A percentile compares a stretch with the other conserved stretches of the same genome.
phyloP scores from a whole-genome alignment of 1,140 invertebrate species.

The Wiebesia pumilae region DNA sequence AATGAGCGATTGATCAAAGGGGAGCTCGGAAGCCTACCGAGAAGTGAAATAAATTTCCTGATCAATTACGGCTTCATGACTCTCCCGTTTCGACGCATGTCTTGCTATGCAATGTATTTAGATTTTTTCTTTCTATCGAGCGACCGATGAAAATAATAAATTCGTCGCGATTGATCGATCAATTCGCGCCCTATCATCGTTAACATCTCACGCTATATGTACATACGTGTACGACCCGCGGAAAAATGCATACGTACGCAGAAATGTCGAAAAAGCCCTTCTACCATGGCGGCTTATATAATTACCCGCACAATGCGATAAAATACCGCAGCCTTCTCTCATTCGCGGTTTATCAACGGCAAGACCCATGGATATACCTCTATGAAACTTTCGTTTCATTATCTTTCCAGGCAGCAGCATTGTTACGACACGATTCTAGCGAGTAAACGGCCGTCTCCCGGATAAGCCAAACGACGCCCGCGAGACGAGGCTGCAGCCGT shows the following conservation, averaged over 20 bases:
- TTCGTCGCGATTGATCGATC: not conserved
- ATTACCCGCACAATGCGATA: not conserved
- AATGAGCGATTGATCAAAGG: conserved; percentile 6
- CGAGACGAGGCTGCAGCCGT: not conserved
- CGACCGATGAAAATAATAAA: conserved; percentile 13
- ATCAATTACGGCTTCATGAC: conserved; percentile 17
- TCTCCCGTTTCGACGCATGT: not conserved
- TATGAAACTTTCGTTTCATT: conserved; percentile 51
- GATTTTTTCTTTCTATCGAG: not conserved
- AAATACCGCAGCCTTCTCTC: no score
- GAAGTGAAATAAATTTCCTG: not conserved
- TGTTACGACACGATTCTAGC: conserved; percentile 6
- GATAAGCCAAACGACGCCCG: not conserved
- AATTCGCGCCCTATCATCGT: not conserved
- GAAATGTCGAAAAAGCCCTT: not conserved
- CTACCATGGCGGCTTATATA: not conserved
- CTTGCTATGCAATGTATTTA: not conserved
- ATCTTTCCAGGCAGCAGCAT: conserved; percentile 33
- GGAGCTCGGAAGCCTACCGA: not conserved
- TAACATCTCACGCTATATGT: not conserved
- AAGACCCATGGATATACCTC: not conserved
- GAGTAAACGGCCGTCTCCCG: not conserved
- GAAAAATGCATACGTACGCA: not conserved
- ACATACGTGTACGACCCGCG: not conserved
- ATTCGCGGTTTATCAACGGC: not conserved